Evolutionary conservation across 2,113 vertebrate species (phyloP).

Genomic region (Nymphicus hollandicus): DNA sequence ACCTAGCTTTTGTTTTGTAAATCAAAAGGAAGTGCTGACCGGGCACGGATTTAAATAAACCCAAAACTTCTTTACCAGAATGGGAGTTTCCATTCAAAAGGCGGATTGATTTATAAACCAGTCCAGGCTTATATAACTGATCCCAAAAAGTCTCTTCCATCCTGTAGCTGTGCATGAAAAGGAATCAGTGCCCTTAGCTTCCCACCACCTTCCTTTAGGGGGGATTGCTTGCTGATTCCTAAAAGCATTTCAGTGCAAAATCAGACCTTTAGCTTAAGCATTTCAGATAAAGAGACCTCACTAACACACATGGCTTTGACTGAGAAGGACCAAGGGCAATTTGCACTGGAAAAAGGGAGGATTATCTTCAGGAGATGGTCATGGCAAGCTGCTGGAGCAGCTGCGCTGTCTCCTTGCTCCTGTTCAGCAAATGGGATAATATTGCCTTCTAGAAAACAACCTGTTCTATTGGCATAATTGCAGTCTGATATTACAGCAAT

Average conservation of each 20-base stretch:
- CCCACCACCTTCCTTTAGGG: background rate
- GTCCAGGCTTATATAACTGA: background rate
- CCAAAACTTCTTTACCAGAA: background rate
- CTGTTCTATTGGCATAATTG: too few relatives aligned
- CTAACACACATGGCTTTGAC: background rate
- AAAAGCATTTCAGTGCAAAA: background rate
- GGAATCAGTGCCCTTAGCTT: background rate
- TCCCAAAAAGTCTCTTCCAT: background rate
- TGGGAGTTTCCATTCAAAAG: background rate
- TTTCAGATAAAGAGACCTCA: background rate
- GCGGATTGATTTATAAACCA: background rate
- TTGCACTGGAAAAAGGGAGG: background rate
- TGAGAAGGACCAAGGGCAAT: background rate
- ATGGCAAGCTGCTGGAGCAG: background rate
- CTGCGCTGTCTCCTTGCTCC: too few relatives aligned
- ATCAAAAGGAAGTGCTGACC: background rate
- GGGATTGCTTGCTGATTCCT: background rate
- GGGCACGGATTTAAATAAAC: background rate
- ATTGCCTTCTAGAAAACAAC: too few relatives aligned
- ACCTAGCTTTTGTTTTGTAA: background rate
- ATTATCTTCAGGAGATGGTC: background rate
- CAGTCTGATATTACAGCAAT: too few relatives aligned
- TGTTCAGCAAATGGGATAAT: too few relatives aligned
- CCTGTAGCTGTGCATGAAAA: background rate
- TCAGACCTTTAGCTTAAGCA: background rate